phyloP scores from a whole-genome alignment of 2,113 vertebrate species.

The Ellobius talpinus region DNA sequence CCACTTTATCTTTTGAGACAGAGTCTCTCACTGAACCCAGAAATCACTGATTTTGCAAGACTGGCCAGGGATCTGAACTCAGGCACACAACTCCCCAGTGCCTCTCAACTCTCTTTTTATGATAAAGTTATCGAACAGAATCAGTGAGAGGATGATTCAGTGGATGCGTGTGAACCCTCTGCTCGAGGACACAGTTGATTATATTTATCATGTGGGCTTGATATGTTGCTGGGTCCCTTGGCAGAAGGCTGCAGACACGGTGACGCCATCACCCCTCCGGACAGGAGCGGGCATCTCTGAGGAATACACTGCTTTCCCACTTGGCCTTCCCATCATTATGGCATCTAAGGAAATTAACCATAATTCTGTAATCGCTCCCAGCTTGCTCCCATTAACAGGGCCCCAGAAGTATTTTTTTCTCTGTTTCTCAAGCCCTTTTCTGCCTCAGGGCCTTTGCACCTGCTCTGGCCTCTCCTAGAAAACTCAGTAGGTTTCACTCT shows the following conservation, averaged over 20 bases:
- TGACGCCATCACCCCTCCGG: not conserved
- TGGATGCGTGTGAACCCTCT: accelerated
- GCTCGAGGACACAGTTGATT: not conserved
- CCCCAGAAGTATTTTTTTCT: not conserved
- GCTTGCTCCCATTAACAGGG: not conserved
- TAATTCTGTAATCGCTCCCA: not conserved
- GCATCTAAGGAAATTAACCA: not conserved
- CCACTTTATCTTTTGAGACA: not conserved
- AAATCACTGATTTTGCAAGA: not conserved
- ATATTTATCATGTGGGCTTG: accelerated
- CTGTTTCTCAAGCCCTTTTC: slow-evolving; percentile 21
- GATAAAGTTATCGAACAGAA: not conserved
- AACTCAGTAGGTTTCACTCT: not conserved
- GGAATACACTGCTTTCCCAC: not conserved
- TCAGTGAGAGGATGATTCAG: not conserved
- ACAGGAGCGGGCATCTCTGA: not conserved
- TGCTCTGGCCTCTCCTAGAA: not conserved
- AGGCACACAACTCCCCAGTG: not conserved
- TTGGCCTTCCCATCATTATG: not conserved
- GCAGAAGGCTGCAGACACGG: not conserved
- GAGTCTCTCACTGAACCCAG: not conserved
- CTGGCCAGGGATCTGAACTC: not conserved
- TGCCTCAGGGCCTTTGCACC: slow-evolving; percentile 51
- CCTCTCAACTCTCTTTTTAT: not conserved
- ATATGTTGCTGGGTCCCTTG: not conserved